phyloP scores from a whole-genome alignment of 2,888 invertebrate species.

The Melangyna quadrimaculata region DNA sequence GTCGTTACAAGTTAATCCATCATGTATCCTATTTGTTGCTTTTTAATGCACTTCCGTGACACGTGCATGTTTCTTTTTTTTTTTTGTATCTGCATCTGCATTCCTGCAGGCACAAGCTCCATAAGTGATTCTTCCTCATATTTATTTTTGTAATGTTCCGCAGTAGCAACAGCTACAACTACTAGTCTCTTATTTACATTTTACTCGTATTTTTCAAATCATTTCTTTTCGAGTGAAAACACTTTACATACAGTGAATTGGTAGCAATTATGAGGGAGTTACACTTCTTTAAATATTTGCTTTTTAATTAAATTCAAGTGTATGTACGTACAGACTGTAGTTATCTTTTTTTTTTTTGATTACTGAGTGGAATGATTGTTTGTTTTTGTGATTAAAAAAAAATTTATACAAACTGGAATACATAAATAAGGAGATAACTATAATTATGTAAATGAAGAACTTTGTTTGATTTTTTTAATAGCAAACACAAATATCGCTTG shows the following conservation, averaged over 20 bases:
- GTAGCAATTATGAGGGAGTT: slow-evolving; percentile 9
- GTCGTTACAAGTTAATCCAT: neutral
- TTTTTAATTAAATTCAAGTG: slow-evolving; percentile 36
- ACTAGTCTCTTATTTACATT: neutral
- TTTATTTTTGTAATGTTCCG: neutral
- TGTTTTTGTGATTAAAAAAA: neutral
- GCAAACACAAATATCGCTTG: neutral
- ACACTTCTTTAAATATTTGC: slow-evolving; percentile 30
- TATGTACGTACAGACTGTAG: neutral
- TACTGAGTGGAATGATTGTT: slow-evolving; percentile 2
- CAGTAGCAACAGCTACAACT: neutral
- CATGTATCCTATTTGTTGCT: neutral
- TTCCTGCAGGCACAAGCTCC: neutral
- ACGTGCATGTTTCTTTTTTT: slow-evolving; percentile 22
- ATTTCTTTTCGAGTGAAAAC: neutral
- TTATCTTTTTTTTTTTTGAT: neutral
- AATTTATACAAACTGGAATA: slow-evolving; percentile 2
- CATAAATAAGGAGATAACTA: neutral
- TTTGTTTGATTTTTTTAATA: neutral
- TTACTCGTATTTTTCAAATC: neutral
- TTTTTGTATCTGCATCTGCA: slow-evolving; percentile 7
- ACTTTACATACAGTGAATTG: neutral
- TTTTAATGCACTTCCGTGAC: slow-evolving; percentile 12
- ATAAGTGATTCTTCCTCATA: slow-evolving; percentile 26
- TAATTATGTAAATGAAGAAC: neutral